Evolutionary conservation across 64 coral and sea anemone species (phyloP).

Genomic region (Montipora sp.): DNA sequence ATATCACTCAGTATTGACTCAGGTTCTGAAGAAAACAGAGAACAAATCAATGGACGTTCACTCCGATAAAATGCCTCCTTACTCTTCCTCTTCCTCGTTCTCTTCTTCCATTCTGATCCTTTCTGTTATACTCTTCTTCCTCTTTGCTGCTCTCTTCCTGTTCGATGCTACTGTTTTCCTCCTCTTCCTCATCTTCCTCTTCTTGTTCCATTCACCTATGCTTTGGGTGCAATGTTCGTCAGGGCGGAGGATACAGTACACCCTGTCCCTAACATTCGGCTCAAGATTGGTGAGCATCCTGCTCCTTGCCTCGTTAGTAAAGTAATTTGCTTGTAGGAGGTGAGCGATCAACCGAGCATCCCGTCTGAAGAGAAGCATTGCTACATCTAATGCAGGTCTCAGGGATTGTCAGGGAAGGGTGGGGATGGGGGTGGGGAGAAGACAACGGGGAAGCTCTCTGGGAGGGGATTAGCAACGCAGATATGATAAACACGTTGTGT

Average conservation of each 20-base stretch:
- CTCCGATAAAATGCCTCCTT: too few relatives aligned
- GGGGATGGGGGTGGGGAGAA: neutral
- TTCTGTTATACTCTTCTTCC: too few relatives aligned
- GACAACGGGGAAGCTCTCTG: neutral
- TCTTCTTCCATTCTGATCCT: too few relatives aligned
- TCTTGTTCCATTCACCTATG: neutral
- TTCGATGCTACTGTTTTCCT: too few relatives aligned
- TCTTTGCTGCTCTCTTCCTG: too few relatives aligned
- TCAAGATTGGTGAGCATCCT: neutral
- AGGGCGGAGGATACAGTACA: neutral
- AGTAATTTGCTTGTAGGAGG: neutral
- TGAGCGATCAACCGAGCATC: neutral
- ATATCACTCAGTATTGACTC: too few relatives aligned
- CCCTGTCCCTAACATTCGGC: neutral
- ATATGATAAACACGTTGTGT: neutral
- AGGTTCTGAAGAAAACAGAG: too few relatives aligned
- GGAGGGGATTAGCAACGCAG: neutral
- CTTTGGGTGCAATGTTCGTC: neutral
- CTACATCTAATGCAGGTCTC: neutral
- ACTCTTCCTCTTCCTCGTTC: too few relatives aligned
- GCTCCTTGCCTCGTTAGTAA: neutral
- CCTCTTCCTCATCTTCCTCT: neutral
- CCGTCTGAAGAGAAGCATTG: neutral
- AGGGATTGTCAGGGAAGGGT: neutral
- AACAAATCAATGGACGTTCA: too few relatives aligned